Conservation (phyloP, 2,888 invertebrate species). For the Agrenia bidenticulata region DNA sequence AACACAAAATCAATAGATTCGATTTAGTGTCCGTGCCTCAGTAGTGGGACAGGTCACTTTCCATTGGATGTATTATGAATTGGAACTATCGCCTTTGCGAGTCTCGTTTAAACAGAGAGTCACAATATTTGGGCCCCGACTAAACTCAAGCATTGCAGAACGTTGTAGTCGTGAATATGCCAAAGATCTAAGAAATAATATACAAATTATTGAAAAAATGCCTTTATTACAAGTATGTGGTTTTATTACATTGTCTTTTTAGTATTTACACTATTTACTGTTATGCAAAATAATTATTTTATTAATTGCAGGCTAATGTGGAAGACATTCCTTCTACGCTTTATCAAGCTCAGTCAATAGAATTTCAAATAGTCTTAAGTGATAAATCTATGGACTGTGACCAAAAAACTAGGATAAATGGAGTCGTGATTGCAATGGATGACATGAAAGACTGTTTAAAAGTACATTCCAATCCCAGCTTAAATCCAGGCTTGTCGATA, state of each 20-base stretch:
- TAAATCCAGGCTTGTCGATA: too few species aligned
- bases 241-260: constrained; percentile 7
- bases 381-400: constrained; percentile 30
- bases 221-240: constrained; percentile 74
- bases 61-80: constrained; percentile 33
- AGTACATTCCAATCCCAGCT: constrained; percentile 13
- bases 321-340: constrained; percentile 35
- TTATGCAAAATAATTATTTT: constrained; percentile 6
- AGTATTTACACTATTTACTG: constrained; percentile 8
- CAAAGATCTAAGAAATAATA: constrained; percentile 69
- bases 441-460: constrained; percentile 37
- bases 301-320: constrained; percentile 35
- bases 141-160: constrained; percentile 62
- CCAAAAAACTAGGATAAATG: constrained; percentile 26
- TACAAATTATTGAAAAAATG: constrained; percentile 74
- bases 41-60: constrained; percentile 27
- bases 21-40: constrained; percentile 37
- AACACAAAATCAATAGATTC: constrained; percentile 28
- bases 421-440: constrained; percentile 37
- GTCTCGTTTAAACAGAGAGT: constrained; percentile 57
- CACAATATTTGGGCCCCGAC: constrained; percentile 61
- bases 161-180: constrained; percentile 60
- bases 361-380: constrained; percentile 37
- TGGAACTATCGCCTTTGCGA: constrained; percentile 44
- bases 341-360: constrained; percentile 39